Percentiles rank a stretch among this genome's conserved stretches.
Conservation (phyloP, 2,797 vertebrate species). For the Babyrousa celebensis region DNA sequence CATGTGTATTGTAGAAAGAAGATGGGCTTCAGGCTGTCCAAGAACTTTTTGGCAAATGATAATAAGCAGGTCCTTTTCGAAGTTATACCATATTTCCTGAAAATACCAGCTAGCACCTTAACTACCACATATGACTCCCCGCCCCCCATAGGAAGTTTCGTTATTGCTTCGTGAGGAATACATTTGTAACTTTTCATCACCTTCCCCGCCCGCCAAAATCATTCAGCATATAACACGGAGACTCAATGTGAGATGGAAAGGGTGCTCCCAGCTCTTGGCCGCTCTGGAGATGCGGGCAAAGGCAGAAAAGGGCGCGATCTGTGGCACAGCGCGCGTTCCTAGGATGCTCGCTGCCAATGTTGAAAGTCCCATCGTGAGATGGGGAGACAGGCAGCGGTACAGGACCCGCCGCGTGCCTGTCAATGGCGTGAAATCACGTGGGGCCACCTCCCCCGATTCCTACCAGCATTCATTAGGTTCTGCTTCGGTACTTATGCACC, state of each 20-base stretch:
- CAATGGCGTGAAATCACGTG: rapidly evolving
- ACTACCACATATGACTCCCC: not conserved
- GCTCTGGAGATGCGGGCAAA: rapidly evolving
- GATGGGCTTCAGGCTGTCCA: not conserved
- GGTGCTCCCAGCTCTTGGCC: not conserved
- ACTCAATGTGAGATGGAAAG: not conserved
- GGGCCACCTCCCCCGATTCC: rapidly evolving
- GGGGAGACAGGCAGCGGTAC: rapidly evolving
- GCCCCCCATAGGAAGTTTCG: not conserved
- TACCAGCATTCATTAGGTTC: rapidly evolving
- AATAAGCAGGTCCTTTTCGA: not conserved
- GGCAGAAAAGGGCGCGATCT: not conserved
- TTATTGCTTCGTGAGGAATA: not conserved
- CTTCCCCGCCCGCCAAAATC: not conserved
- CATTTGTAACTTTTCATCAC: not conserved
- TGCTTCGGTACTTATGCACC: rapidly evolving
- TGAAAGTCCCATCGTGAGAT: too few species aligned
- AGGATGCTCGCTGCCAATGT: rapidly evolving
- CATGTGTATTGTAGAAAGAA: not conserved
- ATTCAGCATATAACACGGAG: not conserved
- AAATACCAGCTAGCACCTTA: not conserved
- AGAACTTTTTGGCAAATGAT: not conserved
- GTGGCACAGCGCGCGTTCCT: rapidly evolving
- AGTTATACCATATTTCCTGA: not conserved
- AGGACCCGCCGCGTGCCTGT: rapidly evolving